Base-by-base conservation (phyloP, 92 coral and sea anemone genomes). In the Epizoanthus stellaris region DNA sequence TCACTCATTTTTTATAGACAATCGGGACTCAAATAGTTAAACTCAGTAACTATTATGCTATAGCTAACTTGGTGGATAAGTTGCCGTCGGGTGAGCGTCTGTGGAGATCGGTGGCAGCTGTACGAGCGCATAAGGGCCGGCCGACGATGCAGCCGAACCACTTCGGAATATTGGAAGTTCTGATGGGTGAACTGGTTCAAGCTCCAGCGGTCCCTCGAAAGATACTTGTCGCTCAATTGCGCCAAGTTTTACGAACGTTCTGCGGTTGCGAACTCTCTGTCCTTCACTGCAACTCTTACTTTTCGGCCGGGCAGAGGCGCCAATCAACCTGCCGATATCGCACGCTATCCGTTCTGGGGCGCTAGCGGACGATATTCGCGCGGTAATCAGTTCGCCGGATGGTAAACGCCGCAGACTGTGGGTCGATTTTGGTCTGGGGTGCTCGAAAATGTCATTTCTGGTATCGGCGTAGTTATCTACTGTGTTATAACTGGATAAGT, bases 91-190 rank as follows among this genome's bases (percentile, higher is more conserved):
- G 3, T 84, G 79, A 16, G 77, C 83, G 19, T 93, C 90, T 30
- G 93, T 67, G 23, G 92, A 89, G 16, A 97, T 93, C 3, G 99
- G 99, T 30, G 98, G 99, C 53, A 97, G 85, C 16, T 97, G 98
- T 7, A 97, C 94, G 16, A 97, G 73, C 9, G 95, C 66, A 80
- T 90, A 92, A 34, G 97, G 92, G 7, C 87, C 94, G 6, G 89
- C 75, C 8, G 88, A 61, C 3, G 93, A 87, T 2, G 91, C 75
- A 38, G 94, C 96, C 9, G 94, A 76, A 3, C 88, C 88, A 14
- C 91, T 86, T 67, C 98, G 86, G 14, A 92, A 89, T 67, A 94
- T 82, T 57, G 98, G 91, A 23, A 94, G 52, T n/a, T 92, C 98
- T 13, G 95, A 70, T 0, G 98, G 93, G 23, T 92, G 92, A 2